Evolutionary conservation across 2,113 vertebrate genomes (phyloP), one percentile per base, ranked within the genome.

Genomic region (Alethe castanea): DNA sequence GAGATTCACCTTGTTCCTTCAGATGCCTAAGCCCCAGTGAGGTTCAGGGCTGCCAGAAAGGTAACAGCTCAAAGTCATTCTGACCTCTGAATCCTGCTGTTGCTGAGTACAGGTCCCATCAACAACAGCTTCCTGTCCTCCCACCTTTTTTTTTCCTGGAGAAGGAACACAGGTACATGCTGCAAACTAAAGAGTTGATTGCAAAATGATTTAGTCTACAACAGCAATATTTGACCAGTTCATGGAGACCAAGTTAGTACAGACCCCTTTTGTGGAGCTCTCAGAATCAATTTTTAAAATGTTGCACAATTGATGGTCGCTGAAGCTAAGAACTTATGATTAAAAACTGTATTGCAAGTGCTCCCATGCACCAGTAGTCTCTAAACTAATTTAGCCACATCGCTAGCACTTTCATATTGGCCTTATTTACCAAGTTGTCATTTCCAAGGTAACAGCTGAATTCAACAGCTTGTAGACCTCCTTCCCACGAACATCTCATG

Each of bases 361-460:
- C 36, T 76, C 28, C 77, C 59, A 50, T 1, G 2, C 38, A 77
- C 36, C 31, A 33, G 26, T 24, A 89, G 62, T 44, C 48, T 44
- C 50, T 36, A 40, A 86, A 79, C 20, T 50, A 40, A 44, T 36
- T 77, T 65, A 86, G 35, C 13, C 67, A 66, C 9, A 1, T 44
- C 47, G 29, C 59, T 29, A 65, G 62, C 52, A 90, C 25, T 88
- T 95, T 44, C 52, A 83, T 8, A 23, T 23, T 31, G 23, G 45
- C 26, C 74, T 73, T 88, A 40, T 72, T 76, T 85, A 74, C 50
- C 52, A 14, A 78, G 25, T 35, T 90, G 47, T 40, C 9, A 72
- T 67, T 76, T 86, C 48, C 78, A 59, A 80, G 74, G 57, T 45
- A 93, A 80, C 74, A 91, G 74, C 62, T 91, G 89, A 92, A 87